These are phyloP conservation scores for Sphinx pinastri DNA, from an alignment of 2,888 invertebrate genomes.

Conservation along the genomic window DNA sequence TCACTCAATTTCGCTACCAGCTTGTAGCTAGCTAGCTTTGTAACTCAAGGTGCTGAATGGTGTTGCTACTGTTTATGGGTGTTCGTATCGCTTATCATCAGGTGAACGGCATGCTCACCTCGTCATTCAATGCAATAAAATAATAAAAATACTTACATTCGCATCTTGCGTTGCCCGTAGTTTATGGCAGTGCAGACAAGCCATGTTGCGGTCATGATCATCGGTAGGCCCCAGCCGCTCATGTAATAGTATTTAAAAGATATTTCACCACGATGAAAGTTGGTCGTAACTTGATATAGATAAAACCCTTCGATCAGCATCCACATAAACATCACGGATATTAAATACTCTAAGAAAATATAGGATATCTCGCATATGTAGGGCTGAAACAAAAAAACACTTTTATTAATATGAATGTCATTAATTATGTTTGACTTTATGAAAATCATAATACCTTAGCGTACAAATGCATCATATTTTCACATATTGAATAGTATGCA, in stretches of 20 bases:
- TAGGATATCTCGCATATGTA: slow-evolving; percentile 91
- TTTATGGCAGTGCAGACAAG: slow-evolving; percentile 81
- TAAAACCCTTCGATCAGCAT: slow-evolving; percentile 98
- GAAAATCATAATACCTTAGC: no score
- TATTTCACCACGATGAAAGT: slow-evolving; percentile 86
- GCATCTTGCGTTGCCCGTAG: slow-evolving; percentile 58
- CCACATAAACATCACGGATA: slow-evolving; percentile 97
- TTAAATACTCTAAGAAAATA: slow-evolving; percentile 93
- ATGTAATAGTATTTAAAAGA: slow-evolving; percentile 84
- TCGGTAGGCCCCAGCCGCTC: slow-evolving; percentile 90
- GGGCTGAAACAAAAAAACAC: slow-evolving; percentile 81
- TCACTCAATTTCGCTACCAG: no score
- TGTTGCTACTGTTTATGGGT: no score
- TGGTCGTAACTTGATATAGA: slow-evolving; percentile 92
- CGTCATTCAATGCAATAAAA: no score
- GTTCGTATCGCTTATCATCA: no score
- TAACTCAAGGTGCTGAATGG: no score
- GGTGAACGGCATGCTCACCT: no score
- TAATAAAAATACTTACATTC: slow-evolving; percentile 44
- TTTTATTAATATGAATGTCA: no score
- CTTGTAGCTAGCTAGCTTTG: no score
- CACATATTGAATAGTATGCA: no score
- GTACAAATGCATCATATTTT: no score
- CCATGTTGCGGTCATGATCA: slow-evolving; percentile 87
- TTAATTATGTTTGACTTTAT: no score